Conservation (phyloP, 2,888 invertebrate species). For the Callyntrura guangdongensis region DNA sequence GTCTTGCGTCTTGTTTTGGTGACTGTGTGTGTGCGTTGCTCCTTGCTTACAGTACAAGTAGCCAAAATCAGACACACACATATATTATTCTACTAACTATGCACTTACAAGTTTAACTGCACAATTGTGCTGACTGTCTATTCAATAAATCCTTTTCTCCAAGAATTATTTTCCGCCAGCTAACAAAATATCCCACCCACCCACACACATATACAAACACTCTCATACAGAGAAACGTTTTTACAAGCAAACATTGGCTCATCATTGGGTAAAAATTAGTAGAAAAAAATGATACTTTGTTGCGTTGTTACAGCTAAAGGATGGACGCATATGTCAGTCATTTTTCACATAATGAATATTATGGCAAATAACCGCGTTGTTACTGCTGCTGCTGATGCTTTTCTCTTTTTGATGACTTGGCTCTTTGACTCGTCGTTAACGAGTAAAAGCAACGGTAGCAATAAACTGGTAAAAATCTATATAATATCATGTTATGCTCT, state of each 20-base stretch:
- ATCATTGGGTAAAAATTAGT: neutral
- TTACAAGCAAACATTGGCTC: neutral
- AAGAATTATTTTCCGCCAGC: conserved; percentile 9
- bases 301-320: neutral
- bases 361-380: conserved; percentile 40
- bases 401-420: conserved; percentile 32
- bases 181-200: neutral
- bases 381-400: neutral
- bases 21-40: neutral
- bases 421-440: conserved; percentile 12
- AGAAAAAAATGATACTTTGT: neutral
- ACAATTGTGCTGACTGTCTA: neutral
- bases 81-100: too few species aligned
- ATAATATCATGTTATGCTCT: conserved; percentile 13
- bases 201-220: conserved; percentile 36
- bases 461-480: conserved; percentile 47
- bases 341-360: conserved; percentile 58
- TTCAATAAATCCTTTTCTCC: conserved; percentile 2
- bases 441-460: conserved; percentile 51
- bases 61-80: too few species aligned
- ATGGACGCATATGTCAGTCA: conserved; percentile 65
- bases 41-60: too few species aligned
- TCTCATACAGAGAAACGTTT: conserved; percentile 1
- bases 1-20: neutral
- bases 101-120: neutral